Evolutionary conservation across 2,113 vertebrate species (phyloP).

Genomic region (Trichechus manatus): DNA sequence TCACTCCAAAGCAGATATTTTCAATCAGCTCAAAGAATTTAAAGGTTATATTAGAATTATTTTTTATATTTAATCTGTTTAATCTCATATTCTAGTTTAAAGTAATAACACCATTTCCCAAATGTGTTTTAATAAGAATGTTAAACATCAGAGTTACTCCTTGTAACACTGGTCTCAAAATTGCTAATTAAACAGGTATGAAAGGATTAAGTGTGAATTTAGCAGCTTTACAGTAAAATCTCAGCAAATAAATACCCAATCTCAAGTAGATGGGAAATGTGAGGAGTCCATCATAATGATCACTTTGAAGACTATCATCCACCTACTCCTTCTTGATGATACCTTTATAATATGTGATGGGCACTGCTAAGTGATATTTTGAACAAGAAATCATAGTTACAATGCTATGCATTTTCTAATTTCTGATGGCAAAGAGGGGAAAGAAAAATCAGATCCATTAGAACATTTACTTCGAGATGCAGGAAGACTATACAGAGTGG

Average conservation of each 20-base stretch:
- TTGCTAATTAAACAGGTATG: constrained; percentile 42
- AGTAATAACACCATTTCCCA: constrained; percentile 56
- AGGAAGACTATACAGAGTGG: not conserved
- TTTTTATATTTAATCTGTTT: not conserved
- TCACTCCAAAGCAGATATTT: constrained; percentile 59
- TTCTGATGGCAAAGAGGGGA: not conserved
- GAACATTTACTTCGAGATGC: not conserved
- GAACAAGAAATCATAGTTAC: not conserved
- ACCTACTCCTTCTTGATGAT: not conserved
- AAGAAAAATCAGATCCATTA: not conserved
- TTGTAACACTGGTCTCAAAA: constrained; percentile 2
- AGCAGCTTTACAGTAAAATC: constrained; percentile 43
- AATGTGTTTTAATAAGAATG: constrained; percentile 34
- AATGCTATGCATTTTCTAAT: not conserved
- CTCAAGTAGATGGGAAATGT: not conserved
- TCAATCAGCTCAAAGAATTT: constrained; percentile 35
- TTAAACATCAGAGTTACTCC: constrained; percentile 11
- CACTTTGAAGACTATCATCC: not conserved
- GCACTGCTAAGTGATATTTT: not conserved
- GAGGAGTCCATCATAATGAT: not conserved
- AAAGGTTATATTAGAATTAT: constrained; percentile 33
- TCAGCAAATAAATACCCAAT: constrained; percentile 34
- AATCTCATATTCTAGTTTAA: constrained; percentile 45
- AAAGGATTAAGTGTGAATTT: constrained; percentile 40
- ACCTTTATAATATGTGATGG: not conserved